Evolutionary conservation across 2,888 invertebrate species (phyloP), one percentile per base, ranked within the genome.

Genomic region (Heliconius ismenius): DNA sequence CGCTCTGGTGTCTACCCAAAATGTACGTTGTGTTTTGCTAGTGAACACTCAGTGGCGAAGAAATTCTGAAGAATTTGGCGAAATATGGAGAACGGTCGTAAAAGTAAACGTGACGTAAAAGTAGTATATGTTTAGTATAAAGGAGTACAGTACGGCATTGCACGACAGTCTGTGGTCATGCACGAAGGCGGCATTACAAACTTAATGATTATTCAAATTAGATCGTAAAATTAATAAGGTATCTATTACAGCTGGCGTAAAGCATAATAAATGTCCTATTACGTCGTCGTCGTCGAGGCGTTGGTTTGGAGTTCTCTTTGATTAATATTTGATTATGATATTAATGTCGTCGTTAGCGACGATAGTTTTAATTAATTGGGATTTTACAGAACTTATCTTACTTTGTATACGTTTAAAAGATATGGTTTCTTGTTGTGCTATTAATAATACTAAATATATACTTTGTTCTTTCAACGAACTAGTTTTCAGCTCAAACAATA

Each of bases 171-270:
- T 39, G 39, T 65, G 24, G 28, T 28, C 69, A 76, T 26, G 62
- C 70, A 36, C 58, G 39, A 70, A 76, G 69, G 60, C 74, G 69
- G 64, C 64, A 74, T 75, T 76, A 74, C 76, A 24, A 74, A 75
- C 64, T 69, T 76, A 74, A 80, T 79, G 70, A 80, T 77, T 80
- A 79, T 79, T 80, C 75, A 79, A 80, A 80, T 75, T 77, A 62
- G 79, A 67, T 80, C 78, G 76, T 80, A 79, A 79, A 79, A 79
- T 76, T 79, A 79, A 79, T 78, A 78, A 78, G 79, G 76, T 78
- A 78, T 79, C 76, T 74, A 76, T 79, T 79, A 78, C 74, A 70
- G 76, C 43, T 73, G 67, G 54, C 76, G 63, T 65, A 74, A 26
- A 76, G 68, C 58, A 60, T 75, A 73, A 73, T 76, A 78, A 76